Evolutionary conservation across 2,888 invertebrate genomes (phyloP).

Genomic region (Tetanocera ferruginea): DNA sequence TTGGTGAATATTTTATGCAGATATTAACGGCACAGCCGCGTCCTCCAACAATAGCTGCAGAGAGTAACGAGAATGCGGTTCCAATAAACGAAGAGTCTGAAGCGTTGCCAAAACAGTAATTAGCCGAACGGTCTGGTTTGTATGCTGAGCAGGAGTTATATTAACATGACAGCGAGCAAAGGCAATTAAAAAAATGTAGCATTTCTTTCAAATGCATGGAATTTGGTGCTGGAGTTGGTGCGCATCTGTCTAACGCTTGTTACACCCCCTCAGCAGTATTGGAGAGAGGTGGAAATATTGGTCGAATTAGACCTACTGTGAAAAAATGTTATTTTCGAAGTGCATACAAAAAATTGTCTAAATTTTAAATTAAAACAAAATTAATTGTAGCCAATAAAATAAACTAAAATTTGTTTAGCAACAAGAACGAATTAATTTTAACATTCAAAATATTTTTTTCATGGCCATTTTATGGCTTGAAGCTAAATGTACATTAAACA

Average conservation of each 20-base stretch:
- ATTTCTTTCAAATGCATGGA: neutral
- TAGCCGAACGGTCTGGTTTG: neutral
- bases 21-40: conserved; percentile 59
- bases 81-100: neutral
- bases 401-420: conserved; percentile 10
- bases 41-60: neutral
- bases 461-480: too few relatives aligned
- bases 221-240: neutral
- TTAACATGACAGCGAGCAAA: neutral
- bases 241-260: neutral
- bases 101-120: neutral
- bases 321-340: neutral
- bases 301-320: neutral
- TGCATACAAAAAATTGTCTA: conserved; percentile 14
- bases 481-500: too few relatives aligned
- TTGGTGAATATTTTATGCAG: conserved; percentile 66
- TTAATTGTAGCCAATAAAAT: conserved; percentile 25
- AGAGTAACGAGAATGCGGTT: neutral
- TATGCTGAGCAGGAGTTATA: conserved; percentile 13
- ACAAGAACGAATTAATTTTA: too few relatives aligned
- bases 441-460: too few relatives aligned
- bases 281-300: conserved; percentile 1
- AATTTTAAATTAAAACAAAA: conserved; percentile 24
- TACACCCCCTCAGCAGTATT: conserved; percentile 20
- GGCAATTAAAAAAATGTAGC: neutral